phyloP scores from a whole-genome alignment of 2,888 invertebrate genomes.

The Drosophila hamatofila region DNA sequence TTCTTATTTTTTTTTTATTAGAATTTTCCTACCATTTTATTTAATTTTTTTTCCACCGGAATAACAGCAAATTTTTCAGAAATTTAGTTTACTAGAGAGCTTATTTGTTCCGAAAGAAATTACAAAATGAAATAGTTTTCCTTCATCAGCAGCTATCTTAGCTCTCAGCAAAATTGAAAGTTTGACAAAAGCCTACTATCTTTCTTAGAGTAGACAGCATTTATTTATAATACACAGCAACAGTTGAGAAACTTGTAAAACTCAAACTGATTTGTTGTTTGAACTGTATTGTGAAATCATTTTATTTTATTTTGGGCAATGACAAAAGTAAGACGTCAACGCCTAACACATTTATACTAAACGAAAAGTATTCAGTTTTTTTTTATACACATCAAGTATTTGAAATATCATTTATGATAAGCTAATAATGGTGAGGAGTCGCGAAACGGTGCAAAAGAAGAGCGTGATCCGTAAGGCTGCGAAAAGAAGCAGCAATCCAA shows the following conservation, averaged over 20 bases:
- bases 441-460: not conserved
- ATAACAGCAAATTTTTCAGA: no score
- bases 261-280: not conserved
- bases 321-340: constrained; percentile 1
- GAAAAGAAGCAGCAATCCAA: not conserved
- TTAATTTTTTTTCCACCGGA: no score
- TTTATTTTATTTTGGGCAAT: constrained; percentile 1
- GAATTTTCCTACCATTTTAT: no score
- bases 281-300: not conserved
- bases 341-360: not conserved
- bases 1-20: no score
- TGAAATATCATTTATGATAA: not conserved
- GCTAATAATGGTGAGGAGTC: not conserved
- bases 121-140: no score
- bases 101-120: no score
- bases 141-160: no score
- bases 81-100: no score
- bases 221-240: not conserved
- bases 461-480: not conserved
- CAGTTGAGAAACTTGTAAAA: not conserved
- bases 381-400: not conserved
- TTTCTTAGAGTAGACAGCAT: no score
- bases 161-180: no score
- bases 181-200: no score
- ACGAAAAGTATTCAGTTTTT: not conserved